Evolutionary conservation across 1,140 invertebrate species (phyloP).

Genomic region (Bombus vancouverensis): DNA sequence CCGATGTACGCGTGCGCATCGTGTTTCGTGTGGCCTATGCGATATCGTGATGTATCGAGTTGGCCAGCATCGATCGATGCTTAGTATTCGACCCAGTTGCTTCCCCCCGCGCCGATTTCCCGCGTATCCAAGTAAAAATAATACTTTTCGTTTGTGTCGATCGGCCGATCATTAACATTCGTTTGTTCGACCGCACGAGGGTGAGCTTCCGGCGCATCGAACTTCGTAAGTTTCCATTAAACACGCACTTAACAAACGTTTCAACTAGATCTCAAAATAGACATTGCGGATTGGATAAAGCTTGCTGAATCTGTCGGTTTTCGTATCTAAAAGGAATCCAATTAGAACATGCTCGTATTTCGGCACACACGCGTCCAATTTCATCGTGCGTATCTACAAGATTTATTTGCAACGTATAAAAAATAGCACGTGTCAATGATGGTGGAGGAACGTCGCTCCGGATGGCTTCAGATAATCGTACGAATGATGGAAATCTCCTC

Average conservation of each 20-base stretch:
- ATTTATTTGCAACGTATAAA: not conserved
- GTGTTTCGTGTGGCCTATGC: not conserved
- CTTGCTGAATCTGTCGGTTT: not conserved
- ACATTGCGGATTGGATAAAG: not conserved
- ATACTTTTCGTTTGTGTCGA: not conserved
- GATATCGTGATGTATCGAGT: slow-evolving; percentile 39
- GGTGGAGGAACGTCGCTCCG: slow-evolving; percentile 49
- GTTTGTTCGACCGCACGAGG: not conserved
- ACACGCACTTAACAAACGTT: not conserved
- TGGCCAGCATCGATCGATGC: slow-evolving; percentile 16
- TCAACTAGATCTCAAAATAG: not conserved
- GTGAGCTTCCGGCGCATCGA: not conserved
- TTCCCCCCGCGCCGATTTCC: not conserved
- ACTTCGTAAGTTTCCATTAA: not conserved
- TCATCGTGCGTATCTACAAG: too few species aligned
- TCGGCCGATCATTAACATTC: not conserved
- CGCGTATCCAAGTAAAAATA: not conserved
- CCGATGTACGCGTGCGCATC: slow-evolving; percentile 38
- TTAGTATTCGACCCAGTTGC: not conserved
- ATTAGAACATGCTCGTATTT: not conserved
- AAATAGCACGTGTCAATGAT: slow-evolving; percentile 11
- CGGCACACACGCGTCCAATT: not conserved
- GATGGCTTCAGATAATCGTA: slow-evolving; percentile 44
- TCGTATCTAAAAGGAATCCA: too few species aligned
- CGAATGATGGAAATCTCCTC: slow-evolving; percentile 28